phyloP scores from a whole-genome alignment of 2,113 vertebrate genomes.

The Hypomesus transpacificus region DNA sequence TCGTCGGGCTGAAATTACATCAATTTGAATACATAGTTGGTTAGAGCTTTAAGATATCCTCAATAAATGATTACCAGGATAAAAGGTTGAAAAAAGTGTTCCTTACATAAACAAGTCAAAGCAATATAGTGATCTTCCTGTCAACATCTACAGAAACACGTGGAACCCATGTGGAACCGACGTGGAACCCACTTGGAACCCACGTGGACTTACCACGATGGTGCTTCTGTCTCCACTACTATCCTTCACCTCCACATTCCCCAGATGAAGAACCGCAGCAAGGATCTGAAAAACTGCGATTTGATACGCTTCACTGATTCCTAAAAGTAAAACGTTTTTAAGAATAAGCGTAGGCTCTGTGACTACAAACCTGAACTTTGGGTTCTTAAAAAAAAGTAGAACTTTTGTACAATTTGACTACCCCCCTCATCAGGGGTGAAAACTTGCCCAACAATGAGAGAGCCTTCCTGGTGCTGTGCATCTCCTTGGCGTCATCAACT shows the following conservation, averaged over 20 bases:
- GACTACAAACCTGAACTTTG: no score
- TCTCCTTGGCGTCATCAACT: constrained; percentile 86
- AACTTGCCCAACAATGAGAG: constrained; percentile 85
- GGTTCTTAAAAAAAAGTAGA: no score
- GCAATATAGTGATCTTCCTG: no score
- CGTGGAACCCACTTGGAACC: background rate
- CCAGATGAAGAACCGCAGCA: constrained; percentile 91
- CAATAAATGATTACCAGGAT: no score
- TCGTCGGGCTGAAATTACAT: constrained; percentile 77
- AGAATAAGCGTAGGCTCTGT: no score
- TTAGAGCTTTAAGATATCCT: no score
- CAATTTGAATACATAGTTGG: no score
- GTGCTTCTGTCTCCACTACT: constrained; percentile 83
- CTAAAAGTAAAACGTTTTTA: constrained; percentile 60
- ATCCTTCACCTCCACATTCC: constrained; percentile 84
- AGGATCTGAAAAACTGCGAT: constrained; percentile 91
- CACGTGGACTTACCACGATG: constrained; percentile 77
- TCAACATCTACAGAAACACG: background rate
- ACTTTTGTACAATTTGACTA: no score
- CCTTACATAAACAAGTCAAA: no score
- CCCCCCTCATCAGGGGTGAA: background rate
- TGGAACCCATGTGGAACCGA: background rate
- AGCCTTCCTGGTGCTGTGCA: constrained; percentile 83
- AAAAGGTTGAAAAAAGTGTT: no score
- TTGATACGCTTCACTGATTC: constrained; percentile 84